Evolutionary conservation across 2,888 invertebrate species (phyloP), one percentile per base, ranked within the genome.

Genomic region (Willowsia nigromaculata): DNA sequence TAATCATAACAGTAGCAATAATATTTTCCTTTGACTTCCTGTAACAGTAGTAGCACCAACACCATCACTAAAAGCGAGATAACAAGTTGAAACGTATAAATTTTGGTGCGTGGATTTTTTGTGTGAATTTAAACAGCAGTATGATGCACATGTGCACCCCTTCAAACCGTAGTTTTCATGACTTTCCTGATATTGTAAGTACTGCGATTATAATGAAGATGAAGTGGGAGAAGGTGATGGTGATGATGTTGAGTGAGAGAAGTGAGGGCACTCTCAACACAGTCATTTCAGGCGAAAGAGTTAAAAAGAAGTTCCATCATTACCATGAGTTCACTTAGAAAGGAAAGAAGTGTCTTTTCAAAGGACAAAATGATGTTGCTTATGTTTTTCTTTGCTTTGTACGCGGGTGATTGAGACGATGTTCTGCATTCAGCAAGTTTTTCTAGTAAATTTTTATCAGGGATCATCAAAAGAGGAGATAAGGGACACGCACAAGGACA

Each of bases 1-100:
- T 88, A 88, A 84, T 84, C 76, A 88, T 78, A 83, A 65, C 81
- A 81, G 81, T 88, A 83, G 71, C 81, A 87, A 88, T 88, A 88
- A 88, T 88, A 88, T 88, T 84, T 89, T 80, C 50, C 62, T 89
- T 68, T 89, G 76, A 76, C 84, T 89, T 88, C 88, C 88, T 78
- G 80, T 62, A 78, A 53, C 56, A 65, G 65, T 33, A 33, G 33
- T n/a, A 33, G 33, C 30, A 65, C 33, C 62, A 9, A 25, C 59
- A 59, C 37, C 18, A 37, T 7, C 11, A n/a, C 62, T 62, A 30
- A 62, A 30, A 27, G 62, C 30, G n/a, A 40, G 40, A 40, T 22
- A 71, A 71, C 40, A 40, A 71, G 68, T n/a, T 25, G 0, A 40
- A 71, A 71, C 4, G 6, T 40, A 7, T 37, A 18, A 33, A 13